A percentile compares a stretch with the other conserved stretches of the same genome.
These are phyloP conservation scores for Stichodactyla helianthus DNA, from an alignment of 64 coral and sea anemone species.

Conservation along the genomic window DNA sequence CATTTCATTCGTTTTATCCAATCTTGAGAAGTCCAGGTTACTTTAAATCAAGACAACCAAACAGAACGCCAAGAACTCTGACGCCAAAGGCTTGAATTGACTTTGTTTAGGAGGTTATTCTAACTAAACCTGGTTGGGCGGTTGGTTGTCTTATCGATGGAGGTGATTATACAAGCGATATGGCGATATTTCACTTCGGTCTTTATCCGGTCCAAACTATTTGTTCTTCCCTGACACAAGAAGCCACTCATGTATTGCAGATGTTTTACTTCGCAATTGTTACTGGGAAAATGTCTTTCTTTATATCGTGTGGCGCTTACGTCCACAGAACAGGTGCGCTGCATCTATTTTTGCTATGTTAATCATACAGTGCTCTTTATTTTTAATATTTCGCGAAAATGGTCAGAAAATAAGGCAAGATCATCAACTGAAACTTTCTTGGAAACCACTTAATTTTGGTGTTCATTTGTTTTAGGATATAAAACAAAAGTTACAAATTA, in stretches of 20 bases:
- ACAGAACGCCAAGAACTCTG: neutral
- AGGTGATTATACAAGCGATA: neutral
- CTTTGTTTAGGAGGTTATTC: neutral
- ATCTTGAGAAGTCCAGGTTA: neutral
- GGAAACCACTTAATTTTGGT: neutral
- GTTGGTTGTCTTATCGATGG: neutral
- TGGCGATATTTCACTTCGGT: conserved; percentile 7
- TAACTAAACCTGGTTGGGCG: neutral
- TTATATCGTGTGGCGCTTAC: neutral
- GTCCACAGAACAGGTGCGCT: neutral
- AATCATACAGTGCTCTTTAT: neutral
- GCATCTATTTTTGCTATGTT: neutral
- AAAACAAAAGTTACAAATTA: neutral
- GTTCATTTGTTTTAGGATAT: neutral
- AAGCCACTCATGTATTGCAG: conserved; percentile 10
- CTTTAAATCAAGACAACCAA: neutral
- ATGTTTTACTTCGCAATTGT: conserved; percentile 21
- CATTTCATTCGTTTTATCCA: too few species aligned
- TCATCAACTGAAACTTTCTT: neutral
- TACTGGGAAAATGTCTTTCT: neutral
- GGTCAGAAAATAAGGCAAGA: neutral
- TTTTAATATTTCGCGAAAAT: too few species aligned
- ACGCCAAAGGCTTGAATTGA: neutral
- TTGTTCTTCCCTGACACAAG: conserved; percentile 11
- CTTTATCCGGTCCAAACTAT: conserved; percentile 10